These are phyloP conservation scores for Amorpha juglandis DNA, from an alignment of 2,888 invertebrate genomes.

Conservation along the genomic window DNA sequence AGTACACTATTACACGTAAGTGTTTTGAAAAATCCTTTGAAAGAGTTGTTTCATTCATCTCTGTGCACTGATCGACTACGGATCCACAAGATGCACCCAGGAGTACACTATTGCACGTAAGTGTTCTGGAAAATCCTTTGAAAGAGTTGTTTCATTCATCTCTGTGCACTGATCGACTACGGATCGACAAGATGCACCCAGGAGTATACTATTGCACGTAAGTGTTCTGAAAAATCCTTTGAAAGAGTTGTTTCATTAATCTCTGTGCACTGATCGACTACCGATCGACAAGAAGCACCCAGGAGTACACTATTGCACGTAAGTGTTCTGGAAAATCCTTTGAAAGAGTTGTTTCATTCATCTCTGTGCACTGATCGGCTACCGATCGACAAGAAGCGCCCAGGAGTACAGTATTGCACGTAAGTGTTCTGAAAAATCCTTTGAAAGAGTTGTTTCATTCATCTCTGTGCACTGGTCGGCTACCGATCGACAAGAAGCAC, in stretches of 20 bases:
- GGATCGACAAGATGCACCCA: slow-evolving; percentile 66
- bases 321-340: slow-evolving; percentile 42
- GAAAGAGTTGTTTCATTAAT: too few species aligned
- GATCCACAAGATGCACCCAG: slow-evolving; percentile 66
- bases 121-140: slow-evolving; percentile 38
- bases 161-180: slow-evolving; percentile 61
- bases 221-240: slow-evolving; percentile 41
- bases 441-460: too few species aligned
- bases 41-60: too few species aligned
- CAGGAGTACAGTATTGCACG: slow-evolving; percentile 70
- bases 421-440: slow-evolving; percentile 47
- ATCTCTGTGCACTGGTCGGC: slow-evolving; percentile 59
- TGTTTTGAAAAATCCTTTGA: slow-evolving; percentile 31
- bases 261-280: slow-evolving; percentile 61
- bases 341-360: too few species aligned
- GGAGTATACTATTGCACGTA: slow-evolving; percentile 72
- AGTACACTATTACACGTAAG: slow-evolving; percentile 72
- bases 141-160: too few species aligned
- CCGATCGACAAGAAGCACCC: slow-evolving; percentile 67
- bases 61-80: slow-evolving; percentile 64
- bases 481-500: slow-evolving; percentile 67
- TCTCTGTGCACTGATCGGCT: slow-evolving; percentile 62
- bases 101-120: slow-evolving; percentile 71
- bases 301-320: slow-evolving; percentile 72
- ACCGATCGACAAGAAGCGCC: slow-evolving; percentile 65